phyloP scores from a whole-genome alignment of 2,797 vertebrate species.

The Catharus ustulatus region DNA sequence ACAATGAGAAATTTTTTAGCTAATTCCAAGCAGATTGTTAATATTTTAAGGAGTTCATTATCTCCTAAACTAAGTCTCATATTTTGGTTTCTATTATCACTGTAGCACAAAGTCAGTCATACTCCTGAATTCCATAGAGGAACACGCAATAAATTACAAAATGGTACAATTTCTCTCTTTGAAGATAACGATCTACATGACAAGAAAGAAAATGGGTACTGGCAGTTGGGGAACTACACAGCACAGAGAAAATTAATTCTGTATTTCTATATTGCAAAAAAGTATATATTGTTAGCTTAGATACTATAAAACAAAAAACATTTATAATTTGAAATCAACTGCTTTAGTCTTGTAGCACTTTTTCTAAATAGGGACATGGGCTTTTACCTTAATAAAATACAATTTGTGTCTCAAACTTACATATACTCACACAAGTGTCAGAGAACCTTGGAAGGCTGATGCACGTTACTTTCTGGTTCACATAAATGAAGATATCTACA shows the following conservation, averaged over 20 bases:
- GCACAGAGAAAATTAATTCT: neutral
- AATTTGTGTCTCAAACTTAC: neutral
- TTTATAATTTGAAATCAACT: neutral
- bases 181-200: neutral
- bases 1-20: neutral
- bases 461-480: neutral
- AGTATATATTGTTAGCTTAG: neutral
- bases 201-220: neutral
- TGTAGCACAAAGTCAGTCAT: neutral
- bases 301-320: neutral
- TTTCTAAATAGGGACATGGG: neutral
- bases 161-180: neutral
- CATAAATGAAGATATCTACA: neutral
- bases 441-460: neutral
- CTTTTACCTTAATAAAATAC: neutral
- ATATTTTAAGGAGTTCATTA: neutral
- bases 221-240: neutral
- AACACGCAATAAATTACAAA: constrained; percentile 2
- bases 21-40: neutral
- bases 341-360: neutral
- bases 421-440: neutral
- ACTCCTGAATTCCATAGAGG: constrained; percentile 1
- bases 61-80: neutral
- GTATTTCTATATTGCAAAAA: neutral
- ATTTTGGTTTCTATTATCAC: constrained; percentile 25